Conservation (phyloP, 2,113 vertebrate species). For the Cnemophilus loriae region DNA sequence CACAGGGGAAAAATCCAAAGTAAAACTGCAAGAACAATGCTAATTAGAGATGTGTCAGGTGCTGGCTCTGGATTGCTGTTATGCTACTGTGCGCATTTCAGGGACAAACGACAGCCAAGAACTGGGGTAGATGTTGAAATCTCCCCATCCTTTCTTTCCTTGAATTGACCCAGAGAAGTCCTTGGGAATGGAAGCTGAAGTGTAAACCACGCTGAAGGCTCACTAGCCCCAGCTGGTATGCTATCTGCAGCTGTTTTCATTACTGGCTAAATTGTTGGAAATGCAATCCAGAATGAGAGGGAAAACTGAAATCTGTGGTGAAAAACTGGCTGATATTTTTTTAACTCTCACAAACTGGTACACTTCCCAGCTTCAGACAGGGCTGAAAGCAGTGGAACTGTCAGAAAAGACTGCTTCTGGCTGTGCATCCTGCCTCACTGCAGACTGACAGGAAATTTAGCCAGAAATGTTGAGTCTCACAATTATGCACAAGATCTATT, state of each 20-base stretch:
- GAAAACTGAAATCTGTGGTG: not conserved
- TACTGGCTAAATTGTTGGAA: not conserved
- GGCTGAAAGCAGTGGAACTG: not conserved
- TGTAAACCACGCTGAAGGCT: not conserved
- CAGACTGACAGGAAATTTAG: not conserved
- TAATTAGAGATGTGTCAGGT: constrained; percentile 25
- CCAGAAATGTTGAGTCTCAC: not conserved
- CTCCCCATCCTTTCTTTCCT: not conserved
- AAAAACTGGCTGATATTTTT: not conserved
- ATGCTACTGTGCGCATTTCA: not conserved
- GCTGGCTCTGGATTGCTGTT: not conserved
- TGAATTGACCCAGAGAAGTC: not conserved
- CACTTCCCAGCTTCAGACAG: not conserved
- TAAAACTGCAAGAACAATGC: not conserved
- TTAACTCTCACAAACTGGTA: not conserved
- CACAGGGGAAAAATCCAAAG: constrained; percentile 11
- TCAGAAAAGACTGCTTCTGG: not conserved
- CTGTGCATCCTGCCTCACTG: not conserved
- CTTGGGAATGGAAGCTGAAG: not conserved
- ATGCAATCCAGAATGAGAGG: not conserved
- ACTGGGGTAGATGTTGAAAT: not conserved
- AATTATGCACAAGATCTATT: not conserved
- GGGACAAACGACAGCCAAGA: not conserved
- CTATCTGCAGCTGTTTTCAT: not conserved
- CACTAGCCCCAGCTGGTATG: not conserved